Evolutionary conservation across 2,797 vertebrate species (phyloP), one percentile per base, ranked within the genome.

Genomic region (Taenioides sp.): DNA sequence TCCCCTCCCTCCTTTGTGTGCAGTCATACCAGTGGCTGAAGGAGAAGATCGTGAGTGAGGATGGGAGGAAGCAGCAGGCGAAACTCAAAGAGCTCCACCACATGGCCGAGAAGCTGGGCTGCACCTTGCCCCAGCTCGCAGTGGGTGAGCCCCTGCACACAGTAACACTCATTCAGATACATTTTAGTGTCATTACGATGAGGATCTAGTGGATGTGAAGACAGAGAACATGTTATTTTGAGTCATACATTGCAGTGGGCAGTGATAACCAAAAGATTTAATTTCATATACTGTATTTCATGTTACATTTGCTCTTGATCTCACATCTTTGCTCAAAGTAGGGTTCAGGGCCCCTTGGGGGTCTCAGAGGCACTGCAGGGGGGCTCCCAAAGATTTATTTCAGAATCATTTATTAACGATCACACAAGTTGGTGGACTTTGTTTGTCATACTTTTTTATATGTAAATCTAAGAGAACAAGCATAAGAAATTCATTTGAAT

Each of bases 11-110:
- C 50, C n/a, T 18, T 17, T 47, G 62, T 64, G 62, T 64, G 62
- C 82, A 99, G 98, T 96, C 98, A 40, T 99, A 99, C 87, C 98
- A 99, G 91, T 99, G 98, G 98, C 76, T 99, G 81, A 99, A 98
- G 84, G 98, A 99, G 83, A 97, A 98, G 87, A 99, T 99, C 71
- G 80, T 96, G 31, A 98, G 97, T 2, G 98, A 99, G 75, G 98
- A 99, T 49, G 98, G 98, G 59, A 93, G 96, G 62, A 98, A 96
- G 84, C 98, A 99, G 86, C 97, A 98, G 74, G 94, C 88, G 63
- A 99, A 99, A 86, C 92, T 99, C 67, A 98, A 98, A 79, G 97
- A 99, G 86, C 95, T 99, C 50, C 87, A 90, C 27, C 97, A 97
- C 40, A 97, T 99, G 1, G 95, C 97, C 0, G 97, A 97, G 89